Conservation (phyloP, 1,140 invertebrate species). For the Parapsyche elsis region DNA sequence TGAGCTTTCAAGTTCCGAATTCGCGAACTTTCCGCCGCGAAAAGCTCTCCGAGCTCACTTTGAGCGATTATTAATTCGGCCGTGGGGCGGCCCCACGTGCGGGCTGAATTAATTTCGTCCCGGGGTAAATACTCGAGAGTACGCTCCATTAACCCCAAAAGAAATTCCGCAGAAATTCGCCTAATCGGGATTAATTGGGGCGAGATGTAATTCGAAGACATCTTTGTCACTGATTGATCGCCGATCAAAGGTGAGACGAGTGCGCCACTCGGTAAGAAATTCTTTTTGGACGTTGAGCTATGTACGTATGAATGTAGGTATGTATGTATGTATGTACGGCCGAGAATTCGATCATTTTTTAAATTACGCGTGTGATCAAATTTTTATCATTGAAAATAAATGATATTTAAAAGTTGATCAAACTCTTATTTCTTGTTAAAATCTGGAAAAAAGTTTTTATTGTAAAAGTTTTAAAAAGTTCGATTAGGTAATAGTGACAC, state of each 20-base stretch:
- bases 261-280: not conserved
- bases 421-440: no score
- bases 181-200: slow-evolving; percentile 20
- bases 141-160: slow-evolving; percentile 12
- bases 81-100: not conserved
- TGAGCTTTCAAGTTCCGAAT: no score
- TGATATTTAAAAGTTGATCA: no score
- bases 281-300: no score
- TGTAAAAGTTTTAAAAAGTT: no score
- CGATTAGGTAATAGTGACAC: no score
- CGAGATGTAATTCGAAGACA: slow-evolving; percentile 5
- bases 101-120: slow-evolving; percentile 18
- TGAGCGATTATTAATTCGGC: slow-evolving; percentile 16
- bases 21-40: not conserved
- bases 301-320: no score
- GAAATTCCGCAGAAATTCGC: not conserved
- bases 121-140: not conserved
- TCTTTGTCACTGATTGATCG: not conserved
- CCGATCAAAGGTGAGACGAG: not conserved
- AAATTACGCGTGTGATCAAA: no score
- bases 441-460: no score
- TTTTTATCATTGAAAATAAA: no score
- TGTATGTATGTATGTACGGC: no score
- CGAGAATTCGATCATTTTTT: no score
- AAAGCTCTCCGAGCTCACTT: not conserved